phyloP scores from a whole-genome alignment of 2,113 vertebrate species.

The Stictonetta naevosa region DNA sequence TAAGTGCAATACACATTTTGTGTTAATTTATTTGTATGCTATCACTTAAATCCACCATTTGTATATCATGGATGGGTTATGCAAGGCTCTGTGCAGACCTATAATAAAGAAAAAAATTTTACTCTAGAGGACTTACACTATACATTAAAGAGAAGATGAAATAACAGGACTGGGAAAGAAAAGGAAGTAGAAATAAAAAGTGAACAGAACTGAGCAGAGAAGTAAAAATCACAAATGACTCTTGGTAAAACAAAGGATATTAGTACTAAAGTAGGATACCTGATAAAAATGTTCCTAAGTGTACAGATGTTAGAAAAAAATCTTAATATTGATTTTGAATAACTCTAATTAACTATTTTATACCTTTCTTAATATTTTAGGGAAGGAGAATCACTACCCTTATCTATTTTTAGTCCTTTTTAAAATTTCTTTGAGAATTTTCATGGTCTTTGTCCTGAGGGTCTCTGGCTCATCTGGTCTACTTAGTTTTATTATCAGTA shows the following conservation, averaged over 20 bases:
- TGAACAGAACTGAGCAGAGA: not conserved
- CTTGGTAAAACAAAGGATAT: not conserved
- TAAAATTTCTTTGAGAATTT: not conserved
- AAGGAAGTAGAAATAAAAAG: not conserved
- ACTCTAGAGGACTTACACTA: conserved; percentile 29
- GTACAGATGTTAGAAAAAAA: not conserved
- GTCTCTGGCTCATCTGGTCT: not conserved
- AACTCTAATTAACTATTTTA: not conserved
- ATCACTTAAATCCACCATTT: not conserved
- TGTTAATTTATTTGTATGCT: not conserved
- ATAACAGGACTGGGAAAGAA: not conserved
- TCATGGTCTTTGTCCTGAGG: not conserved
- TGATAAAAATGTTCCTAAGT: not conserved
- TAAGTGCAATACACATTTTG: not conserved
- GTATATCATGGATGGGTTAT: not conserved
- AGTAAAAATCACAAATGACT: not conserved
- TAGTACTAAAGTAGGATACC: not conserved
- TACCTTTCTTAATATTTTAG: not conserved
- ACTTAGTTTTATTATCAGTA: not conserved
- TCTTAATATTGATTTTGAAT: not conserved
- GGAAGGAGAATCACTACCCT: fast-evolving
- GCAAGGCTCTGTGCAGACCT: not conserved
- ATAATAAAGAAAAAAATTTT: conserved; percentile 17
- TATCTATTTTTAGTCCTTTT: not conserved
- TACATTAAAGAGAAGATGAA: conserved; percentile 33